Conservation (phyloP, 2,797 vertebrate genomes). For the Lacerta bilineata region DNA sequence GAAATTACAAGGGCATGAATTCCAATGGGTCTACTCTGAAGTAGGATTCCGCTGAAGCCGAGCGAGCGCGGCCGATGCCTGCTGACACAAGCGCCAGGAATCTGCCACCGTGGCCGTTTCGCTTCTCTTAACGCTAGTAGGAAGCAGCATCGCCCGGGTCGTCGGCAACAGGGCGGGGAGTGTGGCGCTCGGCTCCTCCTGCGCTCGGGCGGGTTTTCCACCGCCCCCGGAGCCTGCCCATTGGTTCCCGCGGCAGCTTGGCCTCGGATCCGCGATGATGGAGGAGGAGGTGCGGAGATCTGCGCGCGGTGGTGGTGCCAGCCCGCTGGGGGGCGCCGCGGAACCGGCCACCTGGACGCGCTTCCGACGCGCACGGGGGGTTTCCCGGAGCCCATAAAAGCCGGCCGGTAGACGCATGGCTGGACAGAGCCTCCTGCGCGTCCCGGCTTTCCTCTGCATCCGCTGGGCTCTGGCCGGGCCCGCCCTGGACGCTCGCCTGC, state of each 20-base stretch:
- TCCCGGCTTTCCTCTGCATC: background rate
- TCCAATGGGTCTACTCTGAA: no score
- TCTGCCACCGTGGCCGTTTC: no score
- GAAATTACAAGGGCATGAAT: no score
- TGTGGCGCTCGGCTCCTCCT: background rate
- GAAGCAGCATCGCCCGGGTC: background rate
- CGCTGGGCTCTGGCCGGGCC: background rate
- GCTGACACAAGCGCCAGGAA: no score
- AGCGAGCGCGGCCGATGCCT: no score
- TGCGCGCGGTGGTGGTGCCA: no score
- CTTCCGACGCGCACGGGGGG: background rate
- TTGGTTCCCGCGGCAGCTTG: background rate
- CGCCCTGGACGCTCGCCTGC: background rate
- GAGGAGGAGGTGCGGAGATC: background rate
- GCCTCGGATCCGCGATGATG: no score
- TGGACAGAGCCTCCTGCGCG: background rate
- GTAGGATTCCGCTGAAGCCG: no score
- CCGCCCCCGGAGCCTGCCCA: background rate
- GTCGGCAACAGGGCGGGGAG: background rate
- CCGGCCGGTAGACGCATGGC: background rate
- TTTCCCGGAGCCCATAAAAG: background rate
- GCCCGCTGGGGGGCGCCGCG: background rate
- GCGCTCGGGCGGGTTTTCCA: background rate
- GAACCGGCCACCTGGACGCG: background rate
- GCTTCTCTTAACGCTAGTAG: no score